A percentile compares a stretch with the other conserved stretches of the same genome.
phyloP scores from a whole-genome alignment of 2,797 vertebrate genomes.

The Protonibea diacanthus region DNA sequence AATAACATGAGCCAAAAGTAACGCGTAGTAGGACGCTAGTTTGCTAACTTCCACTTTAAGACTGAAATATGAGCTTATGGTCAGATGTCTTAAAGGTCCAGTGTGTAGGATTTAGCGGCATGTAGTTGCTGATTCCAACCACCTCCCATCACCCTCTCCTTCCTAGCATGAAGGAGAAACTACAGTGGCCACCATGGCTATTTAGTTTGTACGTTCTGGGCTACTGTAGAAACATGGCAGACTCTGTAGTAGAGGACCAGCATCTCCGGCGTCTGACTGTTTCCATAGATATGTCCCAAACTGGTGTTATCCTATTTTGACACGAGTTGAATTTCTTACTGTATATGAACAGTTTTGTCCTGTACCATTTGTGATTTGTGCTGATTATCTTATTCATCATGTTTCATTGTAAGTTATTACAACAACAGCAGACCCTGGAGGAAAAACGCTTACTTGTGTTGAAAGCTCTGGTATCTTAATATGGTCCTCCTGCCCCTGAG shows the following conservation, averaged over 20 bases:
- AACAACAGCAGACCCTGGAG: not conserved
- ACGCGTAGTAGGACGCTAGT: not conserved
- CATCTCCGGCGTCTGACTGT: too few relatives aligned
- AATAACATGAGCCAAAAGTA: not conserved
- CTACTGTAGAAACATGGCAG: too few relatives aligned
- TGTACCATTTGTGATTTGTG: not conserved
- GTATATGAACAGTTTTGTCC: too few relatives aligned
- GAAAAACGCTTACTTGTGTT: constrained; percentile 13
- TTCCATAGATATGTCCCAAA: not conserved
- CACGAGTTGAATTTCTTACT: too few relatives aligned
- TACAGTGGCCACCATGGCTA: too few relatives aligned
- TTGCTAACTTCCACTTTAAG: not conserved
- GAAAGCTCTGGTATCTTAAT: constrained; percentile 14
- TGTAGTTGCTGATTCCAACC: too few relatives aligned
- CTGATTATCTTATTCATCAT: constrained; percentile 2
- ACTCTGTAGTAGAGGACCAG: too few relatives aligned
- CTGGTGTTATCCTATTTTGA: too few relatives aligned
- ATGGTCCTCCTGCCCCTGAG: not conserved
- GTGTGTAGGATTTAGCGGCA: too few relatives aligned
- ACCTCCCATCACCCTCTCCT: too few relatives aligned
- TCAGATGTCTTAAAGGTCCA: not conserved
- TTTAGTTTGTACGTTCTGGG: too few relatives aligned
- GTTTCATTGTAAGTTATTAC: not conserved
- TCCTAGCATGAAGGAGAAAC: too few relatives aligned
- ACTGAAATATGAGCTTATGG: not conserved